These are phyloP conservation scores for Ardeotis arabs DNA, from an alignment of 2,113 vertebrate species.

Conservation along the genomic window DNA sequence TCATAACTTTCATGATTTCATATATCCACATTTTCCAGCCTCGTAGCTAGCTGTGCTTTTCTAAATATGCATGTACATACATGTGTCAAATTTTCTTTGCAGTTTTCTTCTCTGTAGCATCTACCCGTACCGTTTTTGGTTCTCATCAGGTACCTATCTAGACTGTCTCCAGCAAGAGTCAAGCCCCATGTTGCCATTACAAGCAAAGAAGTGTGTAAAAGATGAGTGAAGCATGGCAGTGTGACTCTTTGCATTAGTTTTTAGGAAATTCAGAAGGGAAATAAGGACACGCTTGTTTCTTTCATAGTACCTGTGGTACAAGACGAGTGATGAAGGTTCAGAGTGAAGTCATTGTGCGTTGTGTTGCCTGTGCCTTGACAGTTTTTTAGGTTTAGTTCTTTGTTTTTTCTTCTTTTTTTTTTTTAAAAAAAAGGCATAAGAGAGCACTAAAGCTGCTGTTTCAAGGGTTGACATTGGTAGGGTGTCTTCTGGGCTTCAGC, in stretches of 20 bases:
- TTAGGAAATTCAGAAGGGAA: neutral
- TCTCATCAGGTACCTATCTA: neutral
- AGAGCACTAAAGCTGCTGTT: neutral
- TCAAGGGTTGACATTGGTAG: neutral
- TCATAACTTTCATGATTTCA: neutral
- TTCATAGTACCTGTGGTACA: neutral
- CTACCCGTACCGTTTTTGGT: neutral
- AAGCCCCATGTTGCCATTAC: neutral
- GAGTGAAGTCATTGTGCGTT: accelerated
- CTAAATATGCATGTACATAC: accelerated
- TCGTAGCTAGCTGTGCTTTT: neutral
- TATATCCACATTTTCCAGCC: neutral
- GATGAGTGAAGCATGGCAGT: accelerated
- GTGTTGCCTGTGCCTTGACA: accelerated
- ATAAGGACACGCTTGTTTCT: accelerated
- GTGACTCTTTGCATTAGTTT: neutral
- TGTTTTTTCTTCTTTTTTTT: neutral
- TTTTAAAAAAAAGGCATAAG: neutral
- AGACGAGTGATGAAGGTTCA: neutral
- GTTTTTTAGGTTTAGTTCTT: too few species aligned
- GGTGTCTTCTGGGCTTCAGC: neutral
- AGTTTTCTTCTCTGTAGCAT: neutral
- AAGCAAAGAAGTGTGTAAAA: neutral
- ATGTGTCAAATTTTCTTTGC: neutral
- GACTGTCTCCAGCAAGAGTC: neutral